Evolutionary conservation across 2,797 vertebrate genomes (phyloP), one percentile per base, ranked within the genome.

Genomic region (Danio aesculapii): DNA sequence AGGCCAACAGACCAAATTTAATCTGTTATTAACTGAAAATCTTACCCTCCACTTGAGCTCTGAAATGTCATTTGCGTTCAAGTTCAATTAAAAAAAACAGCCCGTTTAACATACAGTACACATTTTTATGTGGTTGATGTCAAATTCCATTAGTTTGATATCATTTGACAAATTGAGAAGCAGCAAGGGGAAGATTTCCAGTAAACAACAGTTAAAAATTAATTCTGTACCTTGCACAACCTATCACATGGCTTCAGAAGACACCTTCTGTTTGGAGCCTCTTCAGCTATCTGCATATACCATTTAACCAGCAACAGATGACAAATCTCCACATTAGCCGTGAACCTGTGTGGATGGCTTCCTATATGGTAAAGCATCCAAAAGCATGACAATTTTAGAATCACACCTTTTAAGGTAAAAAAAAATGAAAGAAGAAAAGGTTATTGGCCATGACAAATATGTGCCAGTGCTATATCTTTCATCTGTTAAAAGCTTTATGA

Each of bases 271-370:
- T 64, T 64, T 75, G 73, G 72, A 63, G 13, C 12, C 10, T 75
- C 46, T 44, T 75, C 62, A 39, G 47, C 59, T 44, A 41, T 66
- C 75, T 81, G 73, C 57, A 64, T 41, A 17, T 57, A 53, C 62
- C 69, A 75, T 58, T 81, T 55, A 64, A 67, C 83, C 64, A 53
- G 70, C 39, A 63, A 75, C 70, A 78, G 57, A 70, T 77, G 30
- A 63, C 80, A 80, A 83, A 83, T 79, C 63, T 64, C 43, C 50
- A 76, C 46, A 62, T 63, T 21, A 76, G 74, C 46, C 30, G 19
- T 49, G 47, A 21, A 79, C 68, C 11, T 59, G 11, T 59, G 11
- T 59, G 19, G 19, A 59, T 59, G 57, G 19, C 19, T 30, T 10
- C 57, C 11, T 59, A 74, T 16, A 77, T 68, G 69, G 30, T 57